Percentiles rank a stretch among this genome's conserved stretches.
phyloP scores from a whole-genome alignment of 2,797 vertebrate genomes.

The Remorina albescens region DNA sequence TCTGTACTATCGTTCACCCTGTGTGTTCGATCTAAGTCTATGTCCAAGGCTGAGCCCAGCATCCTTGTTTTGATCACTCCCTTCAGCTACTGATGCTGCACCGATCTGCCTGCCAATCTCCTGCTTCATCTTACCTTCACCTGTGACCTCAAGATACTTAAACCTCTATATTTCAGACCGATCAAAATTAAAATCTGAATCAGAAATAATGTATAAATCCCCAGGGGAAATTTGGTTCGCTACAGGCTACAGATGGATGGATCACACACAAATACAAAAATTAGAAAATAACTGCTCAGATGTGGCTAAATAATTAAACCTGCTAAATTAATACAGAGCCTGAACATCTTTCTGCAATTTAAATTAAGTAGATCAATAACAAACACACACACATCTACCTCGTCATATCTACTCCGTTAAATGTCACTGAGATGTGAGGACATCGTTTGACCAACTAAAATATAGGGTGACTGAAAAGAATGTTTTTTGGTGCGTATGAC shows the following conservation, averaged over 20 bases:
- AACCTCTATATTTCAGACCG: no score
- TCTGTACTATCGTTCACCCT: no score
- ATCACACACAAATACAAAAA: neutral
- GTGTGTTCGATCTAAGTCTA: no score
- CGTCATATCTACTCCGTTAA: conserved; percentile 27
- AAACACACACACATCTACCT: conserved; percentile 4
- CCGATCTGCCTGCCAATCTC: no score
- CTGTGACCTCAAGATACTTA: no score
- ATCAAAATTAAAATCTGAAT: no score
- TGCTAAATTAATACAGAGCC: neutral
- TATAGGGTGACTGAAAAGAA: neutral
- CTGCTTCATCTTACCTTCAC: no score
- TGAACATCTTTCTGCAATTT: neutral
- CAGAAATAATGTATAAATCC: no score
- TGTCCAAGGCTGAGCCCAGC: no score
- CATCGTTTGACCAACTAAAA: conserved; percentile 19
- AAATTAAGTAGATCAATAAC: conserved; percentile 27
- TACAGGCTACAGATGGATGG: neutral
- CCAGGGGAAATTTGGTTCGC: no score
- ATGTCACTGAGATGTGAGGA: conserved; percentile 34
- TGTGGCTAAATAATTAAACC: conserved; percentile 15
- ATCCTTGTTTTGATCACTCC: no score
- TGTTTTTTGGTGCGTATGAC: conserved; percentile 8
- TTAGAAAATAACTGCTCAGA: conserved; percentile 1
- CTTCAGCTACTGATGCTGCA: no score